These are phyloP conservation scores for Carassius carassius DNA, from an alignment of 2,113 vertebrate species.

Conservation along the genomic window DNA sequence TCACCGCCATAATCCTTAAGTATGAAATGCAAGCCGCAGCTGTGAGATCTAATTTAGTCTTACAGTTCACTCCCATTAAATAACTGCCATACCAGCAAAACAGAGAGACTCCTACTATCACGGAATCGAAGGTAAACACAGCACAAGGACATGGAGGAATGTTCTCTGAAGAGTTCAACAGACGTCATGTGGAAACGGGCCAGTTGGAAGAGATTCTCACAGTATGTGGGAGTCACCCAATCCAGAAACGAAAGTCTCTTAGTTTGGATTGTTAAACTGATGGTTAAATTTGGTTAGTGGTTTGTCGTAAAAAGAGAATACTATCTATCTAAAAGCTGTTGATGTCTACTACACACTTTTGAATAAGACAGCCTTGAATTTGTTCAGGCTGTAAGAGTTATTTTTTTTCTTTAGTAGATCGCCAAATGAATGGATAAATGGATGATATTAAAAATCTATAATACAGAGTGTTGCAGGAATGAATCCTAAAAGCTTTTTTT, in stretches of 20 bases:
- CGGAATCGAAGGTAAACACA: background rate
- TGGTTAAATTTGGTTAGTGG: background rate
- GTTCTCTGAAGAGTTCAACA: constrained; percentile 10
- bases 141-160: background rate
- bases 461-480: background rate
- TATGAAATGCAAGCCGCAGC: constrained; percentile 64
- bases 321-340: background rate
- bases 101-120: constrained; percentile 11
- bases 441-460: background rate
- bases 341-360: background rate
- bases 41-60: constrained; percentile 8
- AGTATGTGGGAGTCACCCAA: background rate
- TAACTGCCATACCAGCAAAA: constrained; percentile 26
- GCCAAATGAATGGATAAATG: background rate
- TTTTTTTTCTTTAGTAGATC: background rate
- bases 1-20: constrained; percentile 72
- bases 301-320: background rate
- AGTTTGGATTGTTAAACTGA: background rate
- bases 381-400: background rate
- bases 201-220: background rate
- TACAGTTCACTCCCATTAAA: constrained; percentile 34
- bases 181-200: background rate
- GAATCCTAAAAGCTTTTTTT: background rate
- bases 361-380: background rate
- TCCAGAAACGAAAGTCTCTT: background rate